Percentiles rank a stretch among this genome's conserved stretches.
Evolutionary conservation across 2,797 vertebrate genomes (phyloP).

Genomic region (Hozukius guyotensis): DNA sequence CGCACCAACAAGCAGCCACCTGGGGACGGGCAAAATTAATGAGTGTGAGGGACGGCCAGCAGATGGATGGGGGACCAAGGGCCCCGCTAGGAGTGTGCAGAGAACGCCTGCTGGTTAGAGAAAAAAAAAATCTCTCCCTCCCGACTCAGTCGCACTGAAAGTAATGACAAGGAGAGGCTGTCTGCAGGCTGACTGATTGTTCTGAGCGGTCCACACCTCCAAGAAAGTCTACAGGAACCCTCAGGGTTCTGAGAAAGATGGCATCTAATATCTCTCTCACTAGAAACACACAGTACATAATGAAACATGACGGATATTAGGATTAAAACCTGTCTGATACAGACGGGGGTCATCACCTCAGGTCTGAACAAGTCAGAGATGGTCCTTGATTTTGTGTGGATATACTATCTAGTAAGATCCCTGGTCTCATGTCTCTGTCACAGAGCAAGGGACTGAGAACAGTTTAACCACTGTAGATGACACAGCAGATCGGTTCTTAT

Average conservation of each 20-base stretch:
- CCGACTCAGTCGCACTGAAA: constrained; percentile 44
- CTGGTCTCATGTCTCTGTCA: neutral
- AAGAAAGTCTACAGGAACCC: constrained; percentile 33
- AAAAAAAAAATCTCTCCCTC: constrained; percentile 3
- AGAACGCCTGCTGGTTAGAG: constrained; percentile 48
- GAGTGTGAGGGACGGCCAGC: constrained; percentile 66
- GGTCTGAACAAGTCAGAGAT: constrained; percentile 2
- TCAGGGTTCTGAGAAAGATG: constrained; percentile 24
- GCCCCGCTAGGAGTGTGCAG: constrained; percentile 42
- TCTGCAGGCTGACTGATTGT: constrained; percentile 64
- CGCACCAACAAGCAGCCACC: constrained; percentile 65
- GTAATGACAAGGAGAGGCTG: constrained; percentile 55
- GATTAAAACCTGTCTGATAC: constrained; percentile 24
- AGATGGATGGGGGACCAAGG: constrained; percentile 65
- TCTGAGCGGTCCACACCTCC: constrained; percentile 42
- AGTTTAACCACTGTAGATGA: neutral
- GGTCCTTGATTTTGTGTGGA: neutral
- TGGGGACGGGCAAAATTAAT: constrained; percentile 72
- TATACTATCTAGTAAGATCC: neutral
- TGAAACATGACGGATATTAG: constrained; percentile 41
- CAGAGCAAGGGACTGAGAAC: neutral
- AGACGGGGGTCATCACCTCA: constrained; percentile 14
- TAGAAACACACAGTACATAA: constrained; percentile 29
- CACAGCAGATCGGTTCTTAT: neutral
- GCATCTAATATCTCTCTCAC: constrained; percentile 41